Conservation (phyloP, 2,113 vertebrate species). For the Rhea pennata region DNA sequence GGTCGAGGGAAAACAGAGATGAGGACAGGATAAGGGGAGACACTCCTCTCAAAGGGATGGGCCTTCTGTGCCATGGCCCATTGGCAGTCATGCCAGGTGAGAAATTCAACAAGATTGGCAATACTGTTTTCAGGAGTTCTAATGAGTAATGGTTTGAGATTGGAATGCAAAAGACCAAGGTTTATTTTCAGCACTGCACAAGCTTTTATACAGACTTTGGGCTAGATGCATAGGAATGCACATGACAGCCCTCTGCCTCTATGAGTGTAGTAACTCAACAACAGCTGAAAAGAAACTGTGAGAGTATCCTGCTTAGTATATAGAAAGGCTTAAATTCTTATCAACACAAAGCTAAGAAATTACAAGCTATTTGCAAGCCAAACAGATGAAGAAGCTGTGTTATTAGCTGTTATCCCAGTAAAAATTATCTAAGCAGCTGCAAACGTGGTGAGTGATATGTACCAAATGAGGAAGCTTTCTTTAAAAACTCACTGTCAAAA, state of each 20-base stretch:
- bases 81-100: not conserved
- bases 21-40: too few species aligned
- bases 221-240: not conserved
- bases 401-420: not conserved
- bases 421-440: not conserved
- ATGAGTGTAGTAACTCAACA: not conserved
- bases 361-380: not conserved
- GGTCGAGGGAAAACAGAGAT: too few species aligned
- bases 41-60: too few species aligned
- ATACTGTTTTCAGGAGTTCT: not conserved
- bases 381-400: not conserved
- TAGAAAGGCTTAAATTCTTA: not conserved
- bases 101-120: not conserved
- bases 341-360: not conserved
- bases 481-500: not conserved
- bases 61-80: not conserved
- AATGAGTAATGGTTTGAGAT: not conserved
- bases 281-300: not conserved
- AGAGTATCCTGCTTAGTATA: not conserved
- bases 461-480: not conserved
- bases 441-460: not conserved
- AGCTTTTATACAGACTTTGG: not conserved
- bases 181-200: not conserved
- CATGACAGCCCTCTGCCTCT: not conserved
- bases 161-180: not conserved